Evolutionary conservation across 2,113 vertebrate genomes (phyloP).

Genomic region (Cyphomyrus discorhynchus): DNA sequence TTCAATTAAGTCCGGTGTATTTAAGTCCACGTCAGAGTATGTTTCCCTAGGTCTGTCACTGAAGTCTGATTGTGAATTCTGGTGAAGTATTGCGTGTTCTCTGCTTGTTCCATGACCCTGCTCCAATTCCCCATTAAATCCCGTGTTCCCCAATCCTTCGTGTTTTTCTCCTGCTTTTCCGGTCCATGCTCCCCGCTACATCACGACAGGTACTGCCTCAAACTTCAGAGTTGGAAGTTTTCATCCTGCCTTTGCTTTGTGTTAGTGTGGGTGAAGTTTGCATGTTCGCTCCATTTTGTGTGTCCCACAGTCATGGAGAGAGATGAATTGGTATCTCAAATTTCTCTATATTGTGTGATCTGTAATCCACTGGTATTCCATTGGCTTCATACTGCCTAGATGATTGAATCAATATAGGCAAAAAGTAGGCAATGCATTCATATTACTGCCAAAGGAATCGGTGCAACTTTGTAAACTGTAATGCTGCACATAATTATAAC

Average conservation of each 20-base stretch:
- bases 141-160: too few relatives aligned
- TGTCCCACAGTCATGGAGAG: not conserved
- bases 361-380: not conserved
- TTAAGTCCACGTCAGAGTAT: too few relatives aligned
- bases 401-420: not conserved
- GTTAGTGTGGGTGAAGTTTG: not conserved
- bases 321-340: not conserved
- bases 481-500: not conserved
- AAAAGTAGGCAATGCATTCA: not conserved
- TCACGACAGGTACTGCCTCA: not conserved
- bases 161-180: too few relatives aligned
- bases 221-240: not conserved
- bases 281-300: not conserved
- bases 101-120: too few relatives aligned
- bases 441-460: not conserved
- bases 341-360: not conserved
- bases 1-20: too few relatives aligned
- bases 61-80: too few relatives aligned
- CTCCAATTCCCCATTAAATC: too few relatives aligned
- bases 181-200: too few relatives aligned
- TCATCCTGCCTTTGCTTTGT: not conserved
- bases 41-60: too few relatives aligned
- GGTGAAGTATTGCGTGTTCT: too few relatives aligned
- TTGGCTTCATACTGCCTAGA: not conserved
- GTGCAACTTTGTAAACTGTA: not conserved